Evolutionary conservation across 2,797 vertebrate species (phyloP), one percentile per base, ranked within the genome.

Genomic region (Pipistrellus pipistrellus): DNA sequence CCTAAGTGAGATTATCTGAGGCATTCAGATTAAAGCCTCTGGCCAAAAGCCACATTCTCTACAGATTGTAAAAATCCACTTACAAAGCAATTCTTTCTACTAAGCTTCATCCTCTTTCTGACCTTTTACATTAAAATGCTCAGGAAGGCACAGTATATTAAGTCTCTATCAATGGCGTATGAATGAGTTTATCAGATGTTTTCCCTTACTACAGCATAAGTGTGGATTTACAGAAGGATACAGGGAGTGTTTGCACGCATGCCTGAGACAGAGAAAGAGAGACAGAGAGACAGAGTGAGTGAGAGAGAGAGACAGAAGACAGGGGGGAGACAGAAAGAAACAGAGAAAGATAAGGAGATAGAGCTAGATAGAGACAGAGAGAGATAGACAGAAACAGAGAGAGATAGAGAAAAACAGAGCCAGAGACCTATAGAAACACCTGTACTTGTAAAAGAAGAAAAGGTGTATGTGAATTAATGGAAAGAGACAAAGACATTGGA

Each of bases 31-130:
- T 69, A 62, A 94, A 89, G 6, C 55, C 13, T 57, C 38, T 46
- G 38, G 72, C 23, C 27, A 66, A 73, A 86, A 94, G 83, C 41
- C 59, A 55, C 85, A 64, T 77, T 81, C 46, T 76, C 14, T 35
- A 62, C 18, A 35, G 62, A 92, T 51, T 88, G 48, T 59, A 32
- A 90, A 93, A 95, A 86, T 88, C 83, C 59, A 55, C 62, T 95
- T 69, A 87, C 51, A 91, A 89, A 87, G 85, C 48, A 75, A 87
- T 93, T 92, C 66, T 87, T 92, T 87, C 80, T 21, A 57, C 13
- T 46, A 84, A 92, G 72, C 18, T 55, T 66, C 57, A 78, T 69
- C 46, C 46, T 94, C 15, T 87, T 75, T 82, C 66, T 69, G 66
- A 91, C 32, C 23, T 88, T 85, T 85, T 71, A 30, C 38, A 82